Conservation (phyloP, 2,113 vertebrate genomes). For the Oenanthe oenanthe region DNA sequence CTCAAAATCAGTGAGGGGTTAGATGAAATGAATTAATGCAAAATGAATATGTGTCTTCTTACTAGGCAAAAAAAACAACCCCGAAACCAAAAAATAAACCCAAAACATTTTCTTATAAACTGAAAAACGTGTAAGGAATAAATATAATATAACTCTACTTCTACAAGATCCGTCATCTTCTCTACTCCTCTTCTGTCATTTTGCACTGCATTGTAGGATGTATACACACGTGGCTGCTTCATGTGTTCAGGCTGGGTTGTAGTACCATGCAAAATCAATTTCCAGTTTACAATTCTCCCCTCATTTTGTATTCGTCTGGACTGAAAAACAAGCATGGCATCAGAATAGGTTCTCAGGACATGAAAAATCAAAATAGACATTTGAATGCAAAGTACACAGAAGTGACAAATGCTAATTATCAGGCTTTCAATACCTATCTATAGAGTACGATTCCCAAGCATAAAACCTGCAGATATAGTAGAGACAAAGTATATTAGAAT, state of each 20-base stretch:
- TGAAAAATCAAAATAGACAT: neutral
- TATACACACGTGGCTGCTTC: slow-evolving; percentile 88
- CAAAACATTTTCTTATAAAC: neutral
- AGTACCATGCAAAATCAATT: slow-evolving; percentile 93
- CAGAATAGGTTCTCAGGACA: neutral
- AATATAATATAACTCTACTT: slow-evolving; percentile 69
- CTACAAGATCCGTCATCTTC: slow-evolving; percentile 81
- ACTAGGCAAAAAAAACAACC: no score
- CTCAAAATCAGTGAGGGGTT: neutral
- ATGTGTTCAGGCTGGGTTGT: slow-evolving; percentile 90
- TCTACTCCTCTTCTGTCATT: slow-evolving; percentile 95
- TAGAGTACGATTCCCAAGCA: neutral
- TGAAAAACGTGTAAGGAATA: neutral
- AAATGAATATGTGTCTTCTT: neutral
- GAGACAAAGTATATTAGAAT: neutral
- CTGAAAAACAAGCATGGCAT: slow-evolving; percentile 62
- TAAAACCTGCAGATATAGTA: neutral
- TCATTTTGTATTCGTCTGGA: slow-evolving; percentile 93
- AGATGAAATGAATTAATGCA: neutral
- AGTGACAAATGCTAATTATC: neutral
- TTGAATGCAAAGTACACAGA: neutral
- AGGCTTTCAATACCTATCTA: neutral
- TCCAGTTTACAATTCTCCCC: slow-evolving; percentile 93
- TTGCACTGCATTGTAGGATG: slow-evolving; percentile 95
- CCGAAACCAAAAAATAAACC: neutral